phyloP scores from a whole-genome alignment of 2,113 vertebrate genomes.

The Hydrochoerus hydrochaeris region DNA sequence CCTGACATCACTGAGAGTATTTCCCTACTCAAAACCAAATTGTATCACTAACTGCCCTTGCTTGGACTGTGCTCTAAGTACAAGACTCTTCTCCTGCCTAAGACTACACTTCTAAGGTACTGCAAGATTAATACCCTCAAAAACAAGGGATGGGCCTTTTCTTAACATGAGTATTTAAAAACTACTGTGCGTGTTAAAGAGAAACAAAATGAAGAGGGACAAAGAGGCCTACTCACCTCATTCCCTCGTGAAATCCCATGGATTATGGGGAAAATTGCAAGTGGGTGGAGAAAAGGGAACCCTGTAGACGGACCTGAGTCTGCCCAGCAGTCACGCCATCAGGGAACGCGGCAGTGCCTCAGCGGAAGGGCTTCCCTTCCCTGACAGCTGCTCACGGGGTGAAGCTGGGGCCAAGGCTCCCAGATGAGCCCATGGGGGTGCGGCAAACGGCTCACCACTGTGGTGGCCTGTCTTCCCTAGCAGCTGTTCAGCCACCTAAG shows the following conservation, averaged over 20 bases:
- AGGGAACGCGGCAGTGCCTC: background rate
- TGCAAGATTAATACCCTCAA: background rate
- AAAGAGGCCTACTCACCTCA: background rate
- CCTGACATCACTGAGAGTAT: background rate
- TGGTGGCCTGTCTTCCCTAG: background rate
- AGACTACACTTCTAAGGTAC: constrained; percentile 8
- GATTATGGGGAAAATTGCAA: background rate
- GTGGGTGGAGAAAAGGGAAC: too few species aligned
- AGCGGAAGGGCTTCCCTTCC: background rate
- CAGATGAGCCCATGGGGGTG: constrained; percentile 41
- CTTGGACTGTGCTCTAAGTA: background rate
- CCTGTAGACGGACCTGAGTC: background rate
- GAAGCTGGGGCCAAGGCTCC: background rate
- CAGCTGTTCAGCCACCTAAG: constrained; percentile 52
- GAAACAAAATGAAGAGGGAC: background rate
- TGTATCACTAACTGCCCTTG: background rate
- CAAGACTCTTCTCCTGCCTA: background rate
- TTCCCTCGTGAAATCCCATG: background rate
- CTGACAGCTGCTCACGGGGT: constrained; percentile 40
- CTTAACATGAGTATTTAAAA: background rate
- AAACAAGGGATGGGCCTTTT: background rate
- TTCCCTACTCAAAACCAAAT: constrained; percentile 33
- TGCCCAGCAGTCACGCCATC: rapidly evolving
- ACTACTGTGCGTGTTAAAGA: background rate
- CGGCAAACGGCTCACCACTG: background rate